Percentiles rank a stretch among this genome's conserved stretches.
phyloP scores from a whole-genome alignment of 1,140 invertebrate genomes.

The Bombus confusus region DNA sequence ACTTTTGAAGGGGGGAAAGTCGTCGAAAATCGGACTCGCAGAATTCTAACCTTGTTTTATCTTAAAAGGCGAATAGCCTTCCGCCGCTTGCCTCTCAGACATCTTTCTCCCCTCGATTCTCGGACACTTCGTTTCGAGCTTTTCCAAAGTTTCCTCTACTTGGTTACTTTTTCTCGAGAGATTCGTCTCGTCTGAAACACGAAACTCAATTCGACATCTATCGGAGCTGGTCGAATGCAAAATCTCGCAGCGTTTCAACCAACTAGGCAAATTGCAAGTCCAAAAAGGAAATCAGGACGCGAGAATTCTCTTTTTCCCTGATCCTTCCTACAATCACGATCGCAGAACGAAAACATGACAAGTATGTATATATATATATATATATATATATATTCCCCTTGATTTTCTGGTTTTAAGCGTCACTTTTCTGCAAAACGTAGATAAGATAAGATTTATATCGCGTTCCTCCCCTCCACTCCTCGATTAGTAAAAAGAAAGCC shows the following conservation, averaged over 20 bases:
- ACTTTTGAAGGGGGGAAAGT: background rate
- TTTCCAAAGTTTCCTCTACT: conserved; percentile 1
- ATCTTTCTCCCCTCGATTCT: background rate
- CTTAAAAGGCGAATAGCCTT: background rate
- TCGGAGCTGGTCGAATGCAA: conserved; percentile 17
- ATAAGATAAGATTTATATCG: too few species aligned
- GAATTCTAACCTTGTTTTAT: background rate
- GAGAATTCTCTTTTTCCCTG: background rate
- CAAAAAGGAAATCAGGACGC: background rate
- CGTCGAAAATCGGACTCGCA: background rate
- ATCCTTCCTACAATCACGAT: background rate
- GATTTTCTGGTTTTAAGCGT: too few species aligned
- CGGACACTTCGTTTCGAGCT: background rate
- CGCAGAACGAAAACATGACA: background rate
- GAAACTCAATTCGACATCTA: conserved; percentile 12
- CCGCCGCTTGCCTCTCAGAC: background rate
- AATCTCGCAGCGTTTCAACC: conserved; percentile 2
- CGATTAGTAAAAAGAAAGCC: too few species aligned
- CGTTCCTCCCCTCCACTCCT: too few species aligned
- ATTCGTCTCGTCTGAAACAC: background rate
- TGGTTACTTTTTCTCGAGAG: conserved; percentile 3
- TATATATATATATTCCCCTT: too few species aligned
- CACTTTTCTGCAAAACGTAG: too few species aligned
- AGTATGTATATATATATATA: too few species aligned
- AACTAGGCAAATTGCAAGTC: background rate